Percentiles rank a stretch among this genome's conserved stretches.
These are phyloP conservation scores for Trachurus trachurus DNA, from an alignment of 2,797 vertebrate genomes.

Conservation along the genomic window DNA sequence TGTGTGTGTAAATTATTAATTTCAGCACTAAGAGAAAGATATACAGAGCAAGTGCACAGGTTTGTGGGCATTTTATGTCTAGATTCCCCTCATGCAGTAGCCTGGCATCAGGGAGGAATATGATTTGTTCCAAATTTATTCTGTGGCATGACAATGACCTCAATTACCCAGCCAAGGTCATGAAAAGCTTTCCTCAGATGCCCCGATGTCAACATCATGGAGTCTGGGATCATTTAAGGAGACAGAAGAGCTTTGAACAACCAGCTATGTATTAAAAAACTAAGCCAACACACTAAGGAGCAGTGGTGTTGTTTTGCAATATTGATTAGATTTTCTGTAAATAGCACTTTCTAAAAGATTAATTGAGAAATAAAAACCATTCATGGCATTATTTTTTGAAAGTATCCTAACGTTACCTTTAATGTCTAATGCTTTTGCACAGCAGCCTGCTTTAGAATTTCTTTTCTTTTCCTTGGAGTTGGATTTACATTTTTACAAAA, in stretches of 20 bases:
- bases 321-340: too few relatives aligned
- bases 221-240: not conserved
- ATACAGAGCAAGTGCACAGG: not conserved
- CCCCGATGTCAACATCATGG: not conserved
- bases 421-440: too few relatives aligned
- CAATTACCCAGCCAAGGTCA: not conserved
- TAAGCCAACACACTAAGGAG: not conserved
- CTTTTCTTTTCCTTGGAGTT: too few relatives aligned
- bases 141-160: not conserved
- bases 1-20: constrained; percentile 14
- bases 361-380: too few relatives aligned
- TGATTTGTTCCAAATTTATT: not conserved
- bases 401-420: too few relatives aligned
- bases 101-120: too few relatives aligned
- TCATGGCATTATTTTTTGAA: too few relatives aligned
- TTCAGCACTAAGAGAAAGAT: not conserved
- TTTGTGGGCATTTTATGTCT: not conserved
- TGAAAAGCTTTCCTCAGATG: not conserved
- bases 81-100: not conserved
- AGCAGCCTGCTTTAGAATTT: too few relatives aligned
- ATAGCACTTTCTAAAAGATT: too few relatives aligned
- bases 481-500: too few relatives aligned
- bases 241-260: not conserved
- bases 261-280: not conserved
- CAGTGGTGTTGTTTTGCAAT: not conserved